These are phyloP conservation scores for Neoseiulus cucumeris DNA, from an alignment of 1,140 invertebrate genomes.

Conservation along the genomic window DNA sequence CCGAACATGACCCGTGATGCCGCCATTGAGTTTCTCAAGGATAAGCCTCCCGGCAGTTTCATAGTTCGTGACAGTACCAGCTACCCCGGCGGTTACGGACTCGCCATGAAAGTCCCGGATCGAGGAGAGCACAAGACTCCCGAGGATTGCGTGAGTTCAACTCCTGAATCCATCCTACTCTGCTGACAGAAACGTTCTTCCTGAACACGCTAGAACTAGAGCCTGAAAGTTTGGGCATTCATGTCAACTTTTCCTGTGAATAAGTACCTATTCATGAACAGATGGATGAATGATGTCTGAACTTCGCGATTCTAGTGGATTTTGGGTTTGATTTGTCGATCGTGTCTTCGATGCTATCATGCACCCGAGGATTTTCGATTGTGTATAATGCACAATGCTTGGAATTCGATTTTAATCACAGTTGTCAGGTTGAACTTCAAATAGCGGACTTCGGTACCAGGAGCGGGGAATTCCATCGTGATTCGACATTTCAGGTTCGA, in stretches of 20 bases:
- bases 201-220: too few relatives aligned
- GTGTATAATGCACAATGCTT: too few relatives aligned
- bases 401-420: too few relatives aligned
- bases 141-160: conserved; percentile 37
- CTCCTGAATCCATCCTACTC: conserved; percentile 25
- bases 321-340: too few relatives aligned
- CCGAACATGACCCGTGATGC: conserved; percentile 2
- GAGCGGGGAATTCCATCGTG: neutral
- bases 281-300: too few relatives aligned
- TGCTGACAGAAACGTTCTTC: too few relatives aligned
- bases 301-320: too few relatives aligned
- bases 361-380: too few relatives aligned
- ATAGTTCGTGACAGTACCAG: conserved; percentile 82
- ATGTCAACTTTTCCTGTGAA: neutral
- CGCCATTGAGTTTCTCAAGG: conserved; percentile 64
- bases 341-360: too few relatives aligned
- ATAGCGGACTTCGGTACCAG: too few relatives aligned
- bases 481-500: conserved; percentile 41
- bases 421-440: too few relatives aligned
- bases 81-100: conserved; percentile 87
- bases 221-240: neutral
- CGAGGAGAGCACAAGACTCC: conserved; percentile 32
- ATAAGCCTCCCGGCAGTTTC: conserved; percentile 77
- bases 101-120: conserved; percentile 72
- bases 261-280: neutral